phyloP scores from a whole-genome alignment of 2,797 vertebrate species.

The Heteromormyrus szaboi region DNA sequence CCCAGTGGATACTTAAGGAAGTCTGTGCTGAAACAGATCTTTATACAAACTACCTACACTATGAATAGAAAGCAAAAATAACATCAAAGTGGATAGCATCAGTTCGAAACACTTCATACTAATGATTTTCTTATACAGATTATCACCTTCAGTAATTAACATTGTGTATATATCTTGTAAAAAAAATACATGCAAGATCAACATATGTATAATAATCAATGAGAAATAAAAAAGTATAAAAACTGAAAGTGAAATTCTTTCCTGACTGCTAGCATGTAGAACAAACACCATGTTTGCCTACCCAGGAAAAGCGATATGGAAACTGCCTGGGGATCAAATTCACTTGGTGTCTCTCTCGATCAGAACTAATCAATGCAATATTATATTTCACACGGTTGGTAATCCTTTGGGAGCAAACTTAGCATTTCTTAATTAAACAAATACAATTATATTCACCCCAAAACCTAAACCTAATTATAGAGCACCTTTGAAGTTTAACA shows the following conservation, averaged over 20 bases:
- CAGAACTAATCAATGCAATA: constrained; percentile 38
- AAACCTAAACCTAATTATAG: constrained; percentile 44
- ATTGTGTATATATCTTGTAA: background rate
- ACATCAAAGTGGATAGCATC: background rate
- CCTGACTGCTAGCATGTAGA: constrained; percentile 36
- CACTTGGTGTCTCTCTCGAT: constrained; percentile 30
- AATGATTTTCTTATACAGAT: background rate
- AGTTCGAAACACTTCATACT: background rate
- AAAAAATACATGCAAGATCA: background rate
- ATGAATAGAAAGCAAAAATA: background rate
- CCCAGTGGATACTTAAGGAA: background rate
- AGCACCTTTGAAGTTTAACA: constrained; percentile 53
- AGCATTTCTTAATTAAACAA: constrained; percentile 42
- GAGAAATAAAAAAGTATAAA: constrained; percentile 37
- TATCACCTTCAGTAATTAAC: background rate
- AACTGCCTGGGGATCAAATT: constrained; percentile 27
- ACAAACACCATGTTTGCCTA: constrained; percentile 33
- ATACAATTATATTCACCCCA: constrained; percentile 44
- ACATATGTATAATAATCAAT: background rate
- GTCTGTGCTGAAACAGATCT: background rate
- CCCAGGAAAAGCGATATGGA: constrained; percentile 24
- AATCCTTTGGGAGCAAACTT: constrained; percentile 36
- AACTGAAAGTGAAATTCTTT: constrained; percentile 22
- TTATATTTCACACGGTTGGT: constrained; percentile 29
- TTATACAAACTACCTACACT: background rate